Percentiles rank a stretch among this genome's conserved stretches.
Evolutionary conservation across 1,140 invertebrate genomes (phyloP).

Genomic region (Drosophila miranda): DNA sequence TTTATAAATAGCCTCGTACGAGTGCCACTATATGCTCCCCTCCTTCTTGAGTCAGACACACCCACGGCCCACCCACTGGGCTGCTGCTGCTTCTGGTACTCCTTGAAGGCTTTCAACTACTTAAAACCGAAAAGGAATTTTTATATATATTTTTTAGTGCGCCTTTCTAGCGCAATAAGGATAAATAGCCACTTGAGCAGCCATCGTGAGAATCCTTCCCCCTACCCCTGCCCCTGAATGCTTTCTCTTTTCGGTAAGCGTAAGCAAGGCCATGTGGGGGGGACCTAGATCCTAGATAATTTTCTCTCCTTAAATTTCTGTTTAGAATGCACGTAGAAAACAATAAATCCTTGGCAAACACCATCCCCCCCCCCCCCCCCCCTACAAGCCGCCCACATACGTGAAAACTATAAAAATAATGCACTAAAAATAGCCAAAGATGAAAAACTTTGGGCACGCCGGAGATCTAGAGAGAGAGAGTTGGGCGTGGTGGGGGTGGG

Average conservation of each 20-base stretch:
- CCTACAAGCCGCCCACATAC: not conserved
- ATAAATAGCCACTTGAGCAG: constrained; percentile 56
- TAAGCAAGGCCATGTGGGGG: not conserved
- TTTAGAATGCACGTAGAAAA: constrained; percentile 58
- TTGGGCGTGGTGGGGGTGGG: constrained; percentile 12
- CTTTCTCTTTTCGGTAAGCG: constrained; percentile 20
- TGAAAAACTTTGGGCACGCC: not conserved
- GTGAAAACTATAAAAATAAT: constrained; percentile 37
- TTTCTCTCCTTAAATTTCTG: constrained; percentile 47
- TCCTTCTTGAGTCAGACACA: too few relatives aligned
- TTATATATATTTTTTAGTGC: constrained; percentile 33
- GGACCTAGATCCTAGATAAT: constrained; percentile 37
- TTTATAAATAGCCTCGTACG: constrained; percentile 30
- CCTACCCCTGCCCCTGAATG: not conserved
- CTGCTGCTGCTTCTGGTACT: constrained; percentile 1
- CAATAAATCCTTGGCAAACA: constrained; percentile 46
- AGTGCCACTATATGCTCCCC: not conserved
- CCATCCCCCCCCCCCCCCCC: not conserved
- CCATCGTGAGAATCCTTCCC: constrained; percentile 17
- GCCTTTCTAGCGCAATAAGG: constrained; percentile 52
- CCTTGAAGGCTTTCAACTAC: constrained; percentile 34
- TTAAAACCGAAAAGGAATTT: constrained; percentile 30
- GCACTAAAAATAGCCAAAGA: constrained; percentile 42
- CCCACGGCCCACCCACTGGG: not conserved
- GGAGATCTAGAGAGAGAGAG: not conserved